Percentiles rank a stretch among this genome's conserved stretches.
Conservation (phyloP, 2,797 vertebrate species). For the Pyrocephalus nanus region DNA sequence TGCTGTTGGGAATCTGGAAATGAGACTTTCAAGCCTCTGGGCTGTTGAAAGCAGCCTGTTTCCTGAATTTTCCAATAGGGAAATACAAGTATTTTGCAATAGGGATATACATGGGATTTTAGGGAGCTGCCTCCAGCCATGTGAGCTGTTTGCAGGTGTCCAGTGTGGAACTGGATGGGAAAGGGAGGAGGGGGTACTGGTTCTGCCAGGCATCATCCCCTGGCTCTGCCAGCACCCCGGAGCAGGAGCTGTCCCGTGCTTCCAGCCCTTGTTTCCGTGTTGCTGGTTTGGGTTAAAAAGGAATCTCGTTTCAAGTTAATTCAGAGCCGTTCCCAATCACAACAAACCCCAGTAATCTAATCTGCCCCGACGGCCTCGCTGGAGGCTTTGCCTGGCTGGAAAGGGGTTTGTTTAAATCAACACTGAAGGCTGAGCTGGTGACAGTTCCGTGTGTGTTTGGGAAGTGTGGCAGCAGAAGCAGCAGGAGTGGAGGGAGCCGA, state of each 20-base stretch:
- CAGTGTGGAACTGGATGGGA: background rate
- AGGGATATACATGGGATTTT: accelerated
- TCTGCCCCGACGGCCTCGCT: background rate
- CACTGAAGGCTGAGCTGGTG: background rate
- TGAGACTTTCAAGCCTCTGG: background rate
- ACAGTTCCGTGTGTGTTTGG: background rate
- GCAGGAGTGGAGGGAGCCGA: too few species aligned
- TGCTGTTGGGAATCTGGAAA: background rate
- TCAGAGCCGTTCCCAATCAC: background rate
- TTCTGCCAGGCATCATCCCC: accelerated
- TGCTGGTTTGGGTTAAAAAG: background rate
- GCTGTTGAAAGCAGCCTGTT: background rate
- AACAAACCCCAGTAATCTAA: background rate
- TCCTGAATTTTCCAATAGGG: background rate
- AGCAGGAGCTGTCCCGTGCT: background rate
- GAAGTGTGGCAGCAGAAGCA: background rate
- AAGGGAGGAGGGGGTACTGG: background rate
- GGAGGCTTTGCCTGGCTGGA: background rate
- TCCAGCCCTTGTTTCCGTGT: background rate
- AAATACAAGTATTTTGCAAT: accelerated
- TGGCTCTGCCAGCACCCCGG: background rate
- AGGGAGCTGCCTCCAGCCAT: background rate
- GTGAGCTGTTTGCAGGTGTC: background rate
- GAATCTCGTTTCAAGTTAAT: background rate
- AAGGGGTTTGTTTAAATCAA: background rate